Evolutionary conservation across 2,797 vertebrate species (phyloP).

Genomic region (Neosilurus hyrtlii): DNA sequence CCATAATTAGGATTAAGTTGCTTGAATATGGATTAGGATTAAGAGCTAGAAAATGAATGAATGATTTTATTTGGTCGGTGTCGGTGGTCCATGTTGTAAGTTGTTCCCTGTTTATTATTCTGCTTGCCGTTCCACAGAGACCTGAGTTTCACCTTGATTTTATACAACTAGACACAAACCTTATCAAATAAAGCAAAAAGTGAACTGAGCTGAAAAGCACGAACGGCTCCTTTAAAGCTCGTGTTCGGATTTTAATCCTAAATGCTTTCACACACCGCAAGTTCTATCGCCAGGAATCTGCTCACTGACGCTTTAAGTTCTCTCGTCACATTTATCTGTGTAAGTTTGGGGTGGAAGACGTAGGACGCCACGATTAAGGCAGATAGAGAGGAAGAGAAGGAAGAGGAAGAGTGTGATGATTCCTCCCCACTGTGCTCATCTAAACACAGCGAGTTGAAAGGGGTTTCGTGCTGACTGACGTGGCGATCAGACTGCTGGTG

Average conservation of each 20-base stretch:
- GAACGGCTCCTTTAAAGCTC: background rate
- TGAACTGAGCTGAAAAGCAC: background rate
- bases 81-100: background rate
- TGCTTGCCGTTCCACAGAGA: background rate
- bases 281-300: no score
- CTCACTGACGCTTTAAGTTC: background rate
- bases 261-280: background rate
- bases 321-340: background rate
- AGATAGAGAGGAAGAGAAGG: background rate
- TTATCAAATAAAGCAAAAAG: background rate
- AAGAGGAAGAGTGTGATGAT: constrained; percentile 63
- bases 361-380: background rate
- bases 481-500: constrained; percentile 23
- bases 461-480: constrained; percentile 61
- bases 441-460: constrained; percentile 79
- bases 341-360: background rate
- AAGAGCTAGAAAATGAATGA: no score
- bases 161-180: background rate
- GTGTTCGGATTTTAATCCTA: background rate
- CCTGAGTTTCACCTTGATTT: background rate
- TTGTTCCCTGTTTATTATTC: background rate
- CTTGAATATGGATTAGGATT: no score
- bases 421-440: constrained; percentile 74
- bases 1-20: no score
- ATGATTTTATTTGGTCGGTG: background rate